phyloP scores from a whole-genome alignment of 2,113 vertebrate species.

The Cacatua alba region DNA sequence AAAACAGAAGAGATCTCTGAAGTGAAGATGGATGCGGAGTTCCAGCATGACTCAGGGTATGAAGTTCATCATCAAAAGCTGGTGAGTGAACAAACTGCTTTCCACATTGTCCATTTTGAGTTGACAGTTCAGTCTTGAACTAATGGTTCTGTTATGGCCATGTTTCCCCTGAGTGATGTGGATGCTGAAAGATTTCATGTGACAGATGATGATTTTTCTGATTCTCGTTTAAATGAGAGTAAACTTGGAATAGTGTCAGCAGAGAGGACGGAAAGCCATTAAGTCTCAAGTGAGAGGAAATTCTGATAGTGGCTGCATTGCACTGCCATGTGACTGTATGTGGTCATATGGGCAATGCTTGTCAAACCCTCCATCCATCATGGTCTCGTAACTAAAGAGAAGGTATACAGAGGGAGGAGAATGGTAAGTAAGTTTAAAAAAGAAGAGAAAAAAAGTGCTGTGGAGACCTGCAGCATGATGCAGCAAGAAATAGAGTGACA shows the following conservation, averaged over 20 bases:
- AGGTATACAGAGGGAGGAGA: background rate
- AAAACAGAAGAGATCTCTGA: conserved; percentile 92
- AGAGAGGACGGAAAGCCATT: background rate
- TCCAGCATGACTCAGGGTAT: conserved; percentile 89
- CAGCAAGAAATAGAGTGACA: background rate
- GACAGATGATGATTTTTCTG: background rate
- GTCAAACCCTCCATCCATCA: background rate
- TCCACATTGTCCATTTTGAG: accelerated
- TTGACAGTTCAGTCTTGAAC: background rate
- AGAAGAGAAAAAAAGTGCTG: background rate
- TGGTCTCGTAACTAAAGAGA: background rate
- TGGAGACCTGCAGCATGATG: background rate
- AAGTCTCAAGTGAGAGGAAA: background rate
- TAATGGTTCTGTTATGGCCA: background rate
- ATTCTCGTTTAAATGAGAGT: background rate
- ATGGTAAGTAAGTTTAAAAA: background rate
- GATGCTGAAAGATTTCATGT: background rate
- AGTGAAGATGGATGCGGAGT: conserved; percentile 92
- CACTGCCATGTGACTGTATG: background rate
- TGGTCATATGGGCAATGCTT: background rate
- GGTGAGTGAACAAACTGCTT: conserved; percentile 69
- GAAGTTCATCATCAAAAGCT: conserved; percentile 98
- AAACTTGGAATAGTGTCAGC: background rate
- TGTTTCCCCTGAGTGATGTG: background rate
- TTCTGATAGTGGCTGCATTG: background rate